These are phyloP conservation scores for Odocoileus hemionus DNA, from an alignment of 2,113 vertebrate genomes.

Conservation along the genomic window DNA sequence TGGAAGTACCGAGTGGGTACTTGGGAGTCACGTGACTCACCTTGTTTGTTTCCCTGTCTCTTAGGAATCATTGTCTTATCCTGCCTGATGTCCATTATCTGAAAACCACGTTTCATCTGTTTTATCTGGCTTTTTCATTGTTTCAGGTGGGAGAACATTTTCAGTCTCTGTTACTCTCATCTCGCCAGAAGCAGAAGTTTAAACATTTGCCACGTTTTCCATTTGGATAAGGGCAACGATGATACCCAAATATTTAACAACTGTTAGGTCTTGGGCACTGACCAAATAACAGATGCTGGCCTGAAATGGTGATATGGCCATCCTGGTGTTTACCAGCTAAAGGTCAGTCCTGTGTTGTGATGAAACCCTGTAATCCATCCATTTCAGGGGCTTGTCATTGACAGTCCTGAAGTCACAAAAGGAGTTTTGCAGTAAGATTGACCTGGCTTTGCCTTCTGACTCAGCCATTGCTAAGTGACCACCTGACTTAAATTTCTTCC, in stretches of 20 bases:
- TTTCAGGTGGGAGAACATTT: not conserved
- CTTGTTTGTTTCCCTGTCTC: not conserved
- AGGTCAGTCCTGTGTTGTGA: not conserved
- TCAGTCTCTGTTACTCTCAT: not conserved
- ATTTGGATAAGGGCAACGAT: conserved; percentile 26
- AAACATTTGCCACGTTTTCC: conserved; percentile 50
- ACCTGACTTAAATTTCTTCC: not conserved
- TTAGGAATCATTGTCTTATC: not conserved
- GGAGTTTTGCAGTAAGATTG: not conserved
- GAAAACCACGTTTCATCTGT: not conserved
- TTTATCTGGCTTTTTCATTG: conserved; percentile 35
- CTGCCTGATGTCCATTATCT: not conserved
- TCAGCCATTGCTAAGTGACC: not conserved
- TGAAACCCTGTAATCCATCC: not conserved
- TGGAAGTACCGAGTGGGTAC: not conserved
- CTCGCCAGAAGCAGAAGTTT: conserved; percentile 10
- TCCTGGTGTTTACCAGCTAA: not conserved
- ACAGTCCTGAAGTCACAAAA: not conserved
- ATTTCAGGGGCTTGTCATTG: not conserved
- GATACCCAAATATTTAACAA: conserved; percentile 48
- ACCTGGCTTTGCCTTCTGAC: not conserved
- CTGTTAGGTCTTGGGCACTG: not conserved
- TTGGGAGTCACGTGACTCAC: not conserved
- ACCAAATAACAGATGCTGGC: conserved; percentile 26
- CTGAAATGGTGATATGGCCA: not conserved